These are phyloP conservation scores for Gymnothorax javanicus DNA, from an alignment of 2,797 vertebrate genomes.

Conservation along the genomic window DNA sequence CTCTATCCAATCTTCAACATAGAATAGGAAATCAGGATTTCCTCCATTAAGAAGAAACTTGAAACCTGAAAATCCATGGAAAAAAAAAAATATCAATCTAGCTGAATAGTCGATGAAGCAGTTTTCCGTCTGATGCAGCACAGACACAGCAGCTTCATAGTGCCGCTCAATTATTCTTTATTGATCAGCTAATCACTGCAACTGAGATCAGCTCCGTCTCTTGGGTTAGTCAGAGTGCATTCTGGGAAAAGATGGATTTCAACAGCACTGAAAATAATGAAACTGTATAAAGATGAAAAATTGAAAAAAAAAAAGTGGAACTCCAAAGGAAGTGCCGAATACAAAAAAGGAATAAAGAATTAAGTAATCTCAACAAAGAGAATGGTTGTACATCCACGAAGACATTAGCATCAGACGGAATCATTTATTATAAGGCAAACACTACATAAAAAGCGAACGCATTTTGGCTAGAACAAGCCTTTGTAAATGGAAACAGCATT, in stretches of 20 bases:
- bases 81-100: not conserved
- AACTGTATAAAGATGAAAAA: not conserved
- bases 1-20: not conserved
- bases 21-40: not conserved
- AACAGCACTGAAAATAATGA: not conserved
- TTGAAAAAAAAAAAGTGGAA: no score
- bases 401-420: no score
- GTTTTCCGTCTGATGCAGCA: not conserved
- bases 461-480: no score
- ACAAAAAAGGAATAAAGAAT: no score
- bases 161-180: not conserved
- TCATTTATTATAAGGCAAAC: no score
- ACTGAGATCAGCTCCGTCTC: not conserved
- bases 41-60: not conserved
- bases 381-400: no score
- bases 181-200: not conserved
- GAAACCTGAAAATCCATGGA: not conserved
- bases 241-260: not conserved
- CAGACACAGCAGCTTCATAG: constrained; percentile 5
- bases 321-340: no score
- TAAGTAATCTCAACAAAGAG: no score
- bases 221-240: constrained; percentile 1
- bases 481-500: no score
- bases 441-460: no score
- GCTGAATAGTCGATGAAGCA: not conserved